Conservation (phyloP, 1,140 invertebrate species). For the Calliphora vicina region DNA sequence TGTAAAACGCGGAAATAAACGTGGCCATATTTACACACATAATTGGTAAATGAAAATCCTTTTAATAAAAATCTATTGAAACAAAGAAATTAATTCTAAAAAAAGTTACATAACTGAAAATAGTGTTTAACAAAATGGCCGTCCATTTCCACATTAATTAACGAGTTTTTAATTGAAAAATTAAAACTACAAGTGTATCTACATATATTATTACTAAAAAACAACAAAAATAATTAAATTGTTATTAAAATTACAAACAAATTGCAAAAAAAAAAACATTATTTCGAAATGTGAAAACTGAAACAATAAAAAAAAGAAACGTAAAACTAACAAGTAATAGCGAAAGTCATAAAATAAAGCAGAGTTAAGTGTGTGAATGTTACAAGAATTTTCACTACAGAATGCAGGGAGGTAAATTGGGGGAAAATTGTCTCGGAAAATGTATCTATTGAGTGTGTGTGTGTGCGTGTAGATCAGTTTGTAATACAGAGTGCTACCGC, state of each 20-base stretch:
- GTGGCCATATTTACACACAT: background rate
- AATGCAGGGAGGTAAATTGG: background rate
- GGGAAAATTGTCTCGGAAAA: background rate
- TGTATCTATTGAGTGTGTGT: no score
- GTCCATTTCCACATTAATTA: background rate
- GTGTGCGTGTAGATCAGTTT: background rate
- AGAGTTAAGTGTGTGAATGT: background rate
- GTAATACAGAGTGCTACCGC: background rate
- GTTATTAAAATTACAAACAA: conserved; percentile 1
- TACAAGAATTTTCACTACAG: background rate
- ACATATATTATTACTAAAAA: background rate
- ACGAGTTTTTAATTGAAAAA: background rate
- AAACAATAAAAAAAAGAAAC: background rate
- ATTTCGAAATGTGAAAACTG: conserved; percentile 5
- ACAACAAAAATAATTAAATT: background rate
- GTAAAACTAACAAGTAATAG: background rate
- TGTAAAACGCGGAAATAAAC: background rate
- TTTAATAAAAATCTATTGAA: background rate
- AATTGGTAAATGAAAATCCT: background rate
- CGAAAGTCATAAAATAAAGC: background rate
- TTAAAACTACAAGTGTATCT: background rate
- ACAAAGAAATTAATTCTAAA: background rate
- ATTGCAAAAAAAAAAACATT: background rate
- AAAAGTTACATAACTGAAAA: background rate
- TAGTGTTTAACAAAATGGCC: background rate